phyloP scores from a whole-genome alignment of 2,888 invertebrate species.

The Pecten maximus region DNA sequence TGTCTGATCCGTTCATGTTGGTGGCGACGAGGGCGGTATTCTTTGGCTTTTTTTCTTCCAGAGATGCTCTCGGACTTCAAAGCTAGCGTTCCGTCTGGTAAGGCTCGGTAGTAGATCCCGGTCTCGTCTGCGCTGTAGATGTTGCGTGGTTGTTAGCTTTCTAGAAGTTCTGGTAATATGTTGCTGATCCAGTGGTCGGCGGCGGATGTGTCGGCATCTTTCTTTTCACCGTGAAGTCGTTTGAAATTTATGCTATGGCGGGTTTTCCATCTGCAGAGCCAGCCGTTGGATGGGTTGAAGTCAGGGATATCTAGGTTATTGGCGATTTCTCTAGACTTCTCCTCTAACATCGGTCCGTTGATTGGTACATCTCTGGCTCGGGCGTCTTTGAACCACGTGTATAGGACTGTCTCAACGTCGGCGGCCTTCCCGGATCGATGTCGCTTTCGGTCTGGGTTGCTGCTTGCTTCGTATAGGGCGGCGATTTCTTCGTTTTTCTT shows the following conservation, averaged over 20 bases:
- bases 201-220: conserved; percentile 46
- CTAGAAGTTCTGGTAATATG: conserved; percentile 41
- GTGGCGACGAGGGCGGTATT: conserved; percentile 48
- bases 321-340: conserved; percentile 37
- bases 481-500: conserved; percentile 45
- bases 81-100: conserved; percentile 42
- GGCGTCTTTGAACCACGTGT: conserved; percentile 46
- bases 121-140: conserved; percentile 58
- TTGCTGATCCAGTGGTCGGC: conserved; percentile 40
- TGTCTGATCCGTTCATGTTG: conserved; percentile 56
- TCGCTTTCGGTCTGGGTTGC: conserved; percentile 52
- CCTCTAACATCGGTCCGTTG: background rate
- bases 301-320: background rate
- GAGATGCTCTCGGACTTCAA: conserved; percentile 36
- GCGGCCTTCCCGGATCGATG: conserved; percentile 50
- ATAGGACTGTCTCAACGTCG: conserved; percentile 45
- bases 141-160: conserved; percentile 39
- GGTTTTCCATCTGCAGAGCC: conserved; percentile 52
- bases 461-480: conserved; percentile 41
- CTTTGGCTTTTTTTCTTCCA: conserved; percentile 49
- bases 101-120: conserved; percentile 46
- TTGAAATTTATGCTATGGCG: conserved; percentile 44
- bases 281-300: conserved; percentile 43
- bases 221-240: conserved; percentile 48
- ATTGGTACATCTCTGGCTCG: conserved; percentile 45